Percentiles rank a stretch among this genome's conserved stretches.
Evolutionary conservation across 2,888 invertebrate genomes (phyloP).

Genomic region (Lithophane ornitopus): DNA sequence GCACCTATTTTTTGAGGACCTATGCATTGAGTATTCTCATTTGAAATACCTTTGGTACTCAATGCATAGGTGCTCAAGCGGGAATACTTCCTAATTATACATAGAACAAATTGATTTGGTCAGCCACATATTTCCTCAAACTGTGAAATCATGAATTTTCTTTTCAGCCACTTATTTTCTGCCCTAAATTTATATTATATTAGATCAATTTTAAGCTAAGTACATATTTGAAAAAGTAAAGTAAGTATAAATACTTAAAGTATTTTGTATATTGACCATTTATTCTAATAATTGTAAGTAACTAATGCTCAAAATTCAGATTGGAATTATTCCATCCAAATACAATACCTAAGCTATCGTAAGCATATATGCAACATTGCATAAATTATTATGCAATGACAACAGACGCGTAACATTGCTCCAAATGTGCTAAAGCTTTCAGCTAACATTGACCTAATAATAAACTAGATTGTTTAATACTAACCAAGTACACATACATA

Average conservation of each 20-base stretch:
- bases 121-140: neutral
- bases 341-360: neutral
- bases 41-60: too few species aligned
- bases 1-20: too few species aligned
- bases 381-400: conserved; percentile 20
- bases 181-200: neutral
- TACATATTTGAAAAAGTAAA: neutral
- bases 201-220: neutral
- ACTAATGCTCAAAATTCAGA: neutral
- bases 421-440: conserved; percentile 22
- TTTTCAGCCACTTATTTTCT: neutral
- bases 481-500: conserved; percentile 10
- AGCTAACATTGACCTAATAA: conserved; percentile 48
- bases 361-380: conserved; percentile 1
- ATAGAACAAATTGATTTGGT: neutral
- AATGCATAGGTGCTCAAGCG: too few species aligned
- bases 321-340: neutral
- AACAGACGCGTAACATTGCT: conserved; percentile 14
- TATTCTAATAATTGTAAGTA: neutral
- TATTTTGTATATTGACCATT: neutral
- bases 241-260: neutral
- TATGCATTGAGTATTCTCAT: too few species aligned
- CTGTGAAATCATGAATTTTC: neutral
- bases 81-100: neutral
- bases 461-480: conserved; percentile 46